Base-by-base conservation (phyloP, 1,140 invertebrate species). In the Tenebrio molitor region DNA sequence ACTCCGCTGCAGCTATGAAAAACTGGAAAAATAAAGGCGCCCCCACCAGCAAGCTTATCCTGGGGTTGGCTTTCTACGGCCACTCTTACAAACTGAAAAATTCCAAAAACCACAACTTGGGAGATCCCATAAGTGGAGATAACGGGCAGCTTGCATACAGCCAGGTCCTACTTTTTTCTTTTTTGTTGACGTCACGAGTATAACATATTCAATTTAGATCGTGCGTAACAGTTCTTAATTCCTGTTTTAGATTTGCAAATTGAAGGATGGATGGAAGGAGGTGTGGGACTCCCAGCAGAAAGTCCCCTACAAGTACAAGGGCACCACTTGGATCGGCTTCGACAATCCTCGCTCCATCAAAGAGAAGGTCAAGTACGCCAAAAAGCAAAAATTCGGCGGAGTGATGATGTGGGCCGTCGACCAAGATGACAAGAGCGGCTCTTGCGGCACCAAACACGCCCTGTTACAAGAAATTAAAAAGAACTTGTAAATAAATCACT, bases 251-350 rank as follows among this genome's bases (percentile, higher is more conserved):
- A 73, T 68, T 14, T 75, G 68, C 71, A 65, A 50, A 58, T 14
- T 69, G 65, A 58, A 77, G 12, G 70, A 79, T 8, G 72, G 79
- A 6, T 89, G 87, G 87, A 85, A 73, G 0, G 77, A 84, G 8
- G 75, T 83, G 2, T 89, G 84, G 79, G 84, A 89, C 34, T 66
- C 83, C 0, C 79, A 87, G 25, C 85, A 87, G 65, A 81, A 85
- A 64, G 86, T 87, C 0, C 90, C 91, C 0, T 93, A 92, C 72
- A 86, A 89, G 2, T 86, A 88, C 44, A 85, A 84, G 14, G 86
- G 82, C 0, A 83, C 83, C 4, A 88, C 92, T 77, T 95, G 93
- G 93, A 84, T 94, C 25, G 90, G 91, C 8, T 94, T 89, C 73
- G 93, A 95, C 68, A 85, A 93, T 73, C 14, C 74, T 76, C 78